Base-by-base conservation (phyloP, 2,888 invertebrate species). In the Epiperipatus broadwayi region DNA sequence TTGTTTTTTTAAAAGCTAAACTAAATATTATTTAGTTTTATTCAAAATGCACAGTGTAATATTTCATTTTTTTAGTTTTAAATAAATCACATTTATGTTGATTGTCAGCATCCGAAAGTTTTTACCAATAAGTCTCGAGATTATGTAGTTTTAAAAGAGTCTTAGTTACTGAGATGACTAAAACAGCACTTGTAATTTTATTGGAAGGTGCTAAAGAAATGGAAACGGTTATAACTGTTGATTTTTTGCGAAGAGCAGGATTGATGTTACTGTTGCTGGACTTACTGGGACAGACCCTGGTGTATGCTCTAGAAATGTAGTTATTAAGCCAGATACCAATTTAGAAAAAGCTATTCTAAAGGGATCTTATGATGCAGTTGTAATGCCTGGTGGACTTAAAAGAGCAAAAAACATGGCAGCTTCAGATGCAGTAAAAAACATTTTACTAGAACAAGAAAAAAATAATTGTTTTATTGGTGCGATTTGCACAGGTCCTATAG, bases 401-500 rank as follows among this genome's bases (percentile, higher is more conserved):
- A 89, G 89, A 0, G 71, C 89, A 0, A 72, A 85, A 44, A 72
- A 72, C 8, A 68, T 95, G 48, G 67, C 72, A 28, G 70, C 58
- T n/a, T n/a, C n/a, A n/a, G n/a, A n/a, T 0, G 49, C 61, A 2
- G 63, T 93, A 2, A 85, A 85, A 0, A 65, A 68, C 7, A 50
- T 91, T 5, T 60, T 97, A 19, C 72, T 75, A 51, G 68, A 72
- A 2, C 91, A 95, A 51, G 80, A 89, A 54, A 64, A 65, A 1
- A 60, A 63, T 14, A 76, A 75, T 0, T 68, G 73, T 48, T 59
- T 79, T 4, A 71, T 97, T 30, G 93, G 85, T 3, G 93, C 93
- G 5, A 91, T 97, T 44, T 97, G 97, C 66, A 95, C 95, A 42
- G 81, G 78, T 73, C n/a, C n/a, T n/a, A n/a, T n/a, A n/a, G n/a